Base-by-base conservation (phyloP, 2,797 vertebrate genomes). In the Girardinus metallicus region DNA sequence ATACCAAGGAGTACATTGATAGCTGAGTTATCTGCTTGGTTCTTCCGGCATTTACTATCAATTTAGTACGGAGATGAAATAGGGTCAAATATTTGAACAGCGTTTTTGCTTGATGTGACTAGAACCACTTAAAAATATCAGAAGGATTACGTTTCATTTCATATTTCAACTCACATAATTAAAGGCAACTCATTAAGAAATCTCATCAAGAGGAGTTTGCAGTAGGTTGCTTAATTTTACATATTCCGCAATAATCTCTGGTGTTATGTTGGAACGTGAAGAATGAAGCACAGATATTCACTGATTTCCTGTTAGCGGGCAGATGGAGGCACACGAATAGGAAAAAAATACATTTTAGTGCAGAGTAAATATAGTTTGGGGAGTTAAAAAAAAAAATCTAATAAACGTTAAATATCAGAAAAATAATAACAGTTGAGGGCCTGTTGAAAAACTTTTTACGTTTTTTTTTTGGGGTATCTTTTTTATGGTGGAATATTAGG, bases 1-100 rank as follows among this genome's bases (percentile, higher is more conserved):
- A 75, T 73, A 75, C 81, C 81, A 51, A 64, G 34, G 16, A 66
- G 34, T 18, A 80, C 80, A 53, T 70, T 82, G 77, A 84, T 83
- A 76, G 73, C 75, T 83, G 89, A 86, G 78, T 84, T 81, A 77
- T 83, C 72, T 80, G 85, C 84, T 85, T 86, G 82, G 75, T 74
- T 47, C 72, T 46, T 64, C 68, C 39, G 36, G 71, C n/a, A 77
- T 78, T 57, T 3, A 39, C 34, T 23, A 21, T 21, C 62, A 66
- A 66, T 66, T 66, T 66, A 10, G 16, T 64, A 23, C 1, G 0
- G 8, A 23, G 18, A 18, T 9, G 18, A 39, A 18, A 66, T 11
- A 0, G 6, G 5, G 62, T 34, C 62, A 66, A 36, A 39, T 36
- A 36, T 39, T 4, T 66, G 18, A 64, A 36, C 1, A 36, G 16